A percentile compares a stretch with the other conserved stretches of the same genome.
Evolutionary conservation across 2,113 vertebrate species (phyloP).

Genomic region (Telmatochromis brachygnathus): DNA sequence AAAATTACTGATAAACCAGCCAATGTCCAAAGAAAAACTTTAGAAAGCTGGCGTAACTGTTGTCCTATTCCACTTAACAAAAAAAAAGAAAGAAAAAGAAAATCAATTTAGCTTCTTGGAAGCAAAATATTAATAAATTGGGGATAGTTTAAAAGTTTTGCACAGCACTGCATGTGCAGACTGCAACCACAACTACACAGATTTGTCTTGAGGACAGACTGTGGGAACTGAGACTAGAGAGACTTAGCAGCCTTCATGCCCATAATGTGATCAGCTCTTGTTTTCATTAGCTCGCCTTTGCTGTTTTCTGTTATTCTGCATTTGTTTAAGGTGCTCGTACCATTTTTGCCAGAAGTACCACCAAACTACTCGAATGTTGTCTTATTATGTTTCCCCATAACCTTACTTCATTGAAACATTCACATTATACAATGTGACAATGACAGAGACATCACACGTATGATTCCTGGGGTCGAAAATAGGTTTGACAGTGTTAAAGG

Average conservation of each 20-base stretch:
- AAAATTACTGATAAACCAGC: background rate
- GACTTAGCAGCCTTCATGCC: background rate
- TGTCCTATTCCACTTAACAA: background rate
- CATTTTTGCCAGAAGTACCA: background rate
- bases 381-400: background rate
- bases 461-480: background rate
- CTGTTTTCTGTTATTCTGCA: background rate
- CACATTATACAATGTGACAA: background rate
- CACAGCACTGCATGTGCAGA: background rate
- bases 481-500: background rate
- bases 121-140: background rate
- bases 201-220: background rate
- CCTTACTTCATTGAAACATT: background rate
- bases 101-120: background rate
- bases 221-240: background rate
- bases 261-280: background rate
- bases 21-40: background rate
- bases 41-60: background rate
- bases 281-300: background rate
- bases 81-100: background rate
- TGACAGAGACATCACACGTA: background rate
- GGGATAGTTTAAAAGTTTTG: background rate
- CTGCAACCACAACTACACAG: background rate
- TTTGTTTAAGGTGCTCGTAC: background rate
- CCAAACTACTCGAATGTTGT: rapidly evolving